phyloP scores from a whole-genome alignment of 2,113 vertebrate species.

The Cyanocitta stelleri region DNA sequence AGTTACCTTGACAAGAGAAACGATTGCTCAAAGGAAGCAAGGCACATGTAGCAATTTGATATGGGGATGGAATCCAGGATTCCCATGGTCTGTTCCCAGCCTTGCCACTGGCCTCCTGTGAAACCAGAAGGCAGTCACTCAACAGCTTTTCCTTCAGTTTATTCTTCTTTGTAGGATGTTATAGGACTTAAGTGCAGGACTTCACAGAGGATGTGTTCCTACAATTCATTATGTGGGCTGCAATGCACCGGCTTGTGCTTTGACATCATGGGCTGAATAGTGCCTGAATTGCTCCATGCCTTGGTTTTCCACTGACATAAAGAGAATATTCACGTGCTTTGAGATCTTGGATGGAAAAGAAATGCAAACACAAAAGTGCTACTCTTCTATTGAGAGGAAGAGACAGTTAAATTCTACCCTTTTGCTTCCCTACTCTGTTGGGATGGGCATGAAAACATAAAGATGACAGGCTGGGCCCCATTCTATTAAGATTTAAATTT shows the following conservation, averaged over 20 bases:
- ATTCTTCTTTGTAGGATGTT: background rate
- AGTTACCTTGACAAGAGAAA: background rate
- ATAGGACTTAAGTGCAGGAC: background rate
- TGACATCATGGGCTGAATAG: background rate
- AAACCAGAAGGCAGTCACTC: background rate
- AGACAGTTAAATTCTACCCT: conserved; percentile 29
- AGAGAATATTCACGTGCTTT: background rate
- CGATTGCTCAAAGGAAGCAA: background rate
- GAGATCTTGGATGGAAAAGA: background rate
- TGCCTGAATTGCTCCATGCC: background rate
- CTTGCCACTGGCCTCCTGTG: background rate
- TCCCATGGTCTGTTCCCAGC: background rate
- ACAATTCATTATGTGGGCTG: background rate
- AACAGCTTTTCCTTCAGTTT: background rate
- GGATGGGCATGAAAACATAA: conserved; percentile 21
- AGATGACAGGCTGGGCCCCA: conserved; percentile 21
- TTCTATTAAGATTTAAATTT: conserved; percentile 54
- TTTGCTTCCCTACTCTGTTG: background rate
- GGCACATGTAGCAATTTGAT: background rate
- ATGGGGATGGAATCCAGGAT: background rate
- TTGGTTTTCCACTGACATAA: background rate
- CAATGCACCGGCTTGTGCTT: background rate
- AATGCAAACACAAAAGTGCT: conserved; percentile 14
- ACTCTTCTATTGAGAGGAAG: conserved; percentile 5
- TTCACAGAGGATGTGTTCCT: background rate